These are phyloP conservation scores for Buceros bicornis DNA, from an alignment of 2,797 vertebrate genomes.

Conservation along the genomic window DNA sequence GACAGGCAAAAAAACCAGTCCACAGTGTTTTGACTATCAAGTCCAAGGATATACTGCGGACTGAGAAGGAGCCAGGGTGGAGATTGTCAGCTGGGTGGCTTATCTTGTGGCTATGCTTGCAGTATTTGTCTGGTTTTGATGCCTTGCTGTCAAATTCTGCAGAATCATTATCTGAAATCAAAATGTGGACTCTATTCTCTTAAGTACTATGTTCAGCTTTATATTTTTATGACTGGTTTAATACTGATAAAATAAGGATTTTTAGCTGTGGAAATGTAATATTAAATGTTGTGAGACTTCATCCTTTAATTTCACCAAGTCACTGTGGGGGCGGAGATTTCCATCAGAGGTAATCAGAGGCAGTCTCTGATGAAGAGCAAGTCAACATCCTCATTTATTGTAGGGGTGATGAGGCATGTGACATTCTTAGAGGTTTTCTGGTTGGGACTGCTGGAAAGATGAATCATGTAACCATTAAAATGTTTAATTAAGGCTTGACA, in stretches of 20 bases:
- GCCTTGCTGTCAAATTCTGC: not conserved
- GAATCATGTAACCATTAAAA: not conserved
- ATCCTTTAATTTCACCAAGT: not conserved
- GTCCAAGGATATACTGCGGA: not conserved
- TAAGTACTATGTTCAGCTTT: not conserved
- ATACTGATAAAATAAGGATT: not conserved
- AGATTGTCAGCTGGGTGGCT: not conserved
- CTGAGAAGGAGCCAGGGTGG: not conserved
- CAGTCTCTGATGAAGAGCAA: not conserved
- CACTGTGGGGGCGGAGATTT: not conserved
- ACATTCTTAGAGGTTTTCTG: not conserved
- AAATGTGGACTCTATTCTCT: not conserved
- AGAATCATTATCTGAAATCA: not conserved
- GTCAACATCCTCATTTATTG: constrained; percentile 1
- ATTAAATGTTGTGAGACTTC: not conserved
- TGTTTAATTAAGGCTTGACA: not conserved
- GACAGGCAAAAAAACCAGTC: not conserved
- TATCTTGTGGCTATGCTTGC: not conserved
- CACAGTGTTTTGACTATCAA: not conserved
- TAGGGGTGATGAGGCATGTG: not conserved
- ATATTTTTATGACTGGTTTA: not conserved
- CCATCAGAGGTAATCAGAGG: not conserved
- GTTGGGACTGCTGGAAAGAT: not conserved
- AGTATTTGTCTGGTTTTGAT: not conserved
- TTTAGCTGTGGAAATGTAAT: not conserved